Evolutionary conservation across 2,113 vertebrate genomes (phyloP), one percentile per base, ranked within the genome.

Genomic region (Lipophrys pholis): DNA sequence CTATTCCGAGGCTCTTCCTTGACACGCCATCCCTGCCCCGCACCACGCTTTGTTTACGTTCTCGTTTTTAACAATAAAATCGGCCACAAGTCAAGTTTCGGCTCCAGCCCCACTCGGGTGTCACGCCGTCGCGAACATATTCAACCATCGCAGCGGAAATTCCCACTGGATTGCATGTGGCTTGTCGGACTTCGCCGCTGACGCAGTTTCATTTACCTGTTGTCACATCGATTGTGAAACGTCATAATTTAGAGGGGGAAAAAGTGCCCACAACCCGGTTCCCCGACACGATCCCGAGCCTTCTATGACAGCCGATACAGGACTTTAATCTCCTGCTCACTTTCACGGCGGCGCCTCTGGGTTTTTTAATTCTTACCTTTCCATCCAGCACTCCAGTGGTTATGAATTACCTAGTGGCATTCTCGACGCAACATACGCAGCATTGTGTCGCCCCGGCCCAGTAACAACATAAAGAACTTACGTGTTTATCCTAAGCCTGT

Each of bases 201-300:
- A 94, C 94, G 94, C 94, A 94, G 90, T 92, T 91, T 73, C 49
- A 87, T 92, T 92, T 92, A 92, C 87, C 86, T 91, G 88, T 90
- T 91, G 87, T 91, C 87, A 89, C 55, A 70, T 86, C 70, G 70
- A 70, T 69, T 87, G 75, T 72, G 77, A 88, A 78, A 80, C 67
- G 74, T 53, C 50, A 1, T 15, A 54, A 57, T 48, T 51, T 58
- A 41, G 7, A 8, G 60, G 7, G 2, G 49, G n/a, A n/a, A 42
- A 75, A 81, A 82, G 74, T 81, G 57, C 75, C 15, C 3, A 43
- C 6, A 59, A 5, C 36, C 10, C 0, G 10, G 68, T n/a, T 30
- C 7, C 5, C 2, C 9, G 14, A 36, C 39, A 7, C 49, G 2
- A 1, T 3, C n/a, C 5, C 6, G 1, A 17, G 14, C 8, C 17